Evolutionary conservation across 1,140 invertebrate species (phyloP), one percentile per base, ranked within the genome.

Genomic region (Tetramorium parvispinum): DNA sequence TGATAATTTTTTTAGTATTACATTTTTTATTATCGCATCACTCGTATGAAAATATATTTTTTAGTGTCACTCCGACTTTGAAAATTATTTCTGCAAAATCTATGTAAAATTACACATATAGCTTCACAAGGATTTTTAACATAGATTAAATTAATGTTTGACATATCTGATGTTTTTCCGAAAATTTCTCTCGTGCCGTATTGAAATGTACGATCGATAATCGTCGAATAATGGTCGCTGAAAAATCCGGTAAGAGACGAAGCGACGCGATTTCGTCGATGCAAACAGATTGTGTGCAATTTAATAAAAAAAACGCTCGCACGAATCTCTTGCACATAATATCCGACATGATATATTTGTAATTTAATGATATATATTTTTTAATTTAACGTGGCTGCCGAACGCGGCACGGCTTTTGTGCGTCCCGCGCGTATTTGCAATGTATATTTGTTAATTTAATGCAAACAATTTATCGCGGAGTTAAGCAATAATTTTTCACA

Each of bases 401-500:
- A 82, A 46, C 40, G 65, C 51, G 40, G 24, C 66, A 53, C 79
- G 53, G 79, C 79, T 83, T 83, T 83, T 83, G 68, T 83, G 79
- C 79, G 68, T 59, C 46, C 13, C 68, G 55, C 68, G 79, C 43
- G 79, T 83, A 83, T 83, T 83, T 83, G 68, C 79, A 83, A 27
- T 83, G 79, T 83, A 75, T 83, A 83, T 83, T 83, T 83, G 68
- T 83, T 83, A 83, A 83, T 83, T 83, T 83, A 83, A 83, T 83
- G 68, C 79, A 73, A 83, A 83, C 79, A 83, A 83, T 83, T 83
- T 83, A 83, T 83, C 68, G 37, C 79, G 68, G 53, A 83, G 79
- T 83, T 83, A 83, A 83, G 79, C 79, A 83, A 83, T 83, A 83
- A 83, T 83, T 83, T 83, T 83, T 83, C 79, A 83, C 79, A 83